Conservation (phyloP, 2,113 vertebrate species). For the Gnathonemus echidnorhynchus region DNA sequence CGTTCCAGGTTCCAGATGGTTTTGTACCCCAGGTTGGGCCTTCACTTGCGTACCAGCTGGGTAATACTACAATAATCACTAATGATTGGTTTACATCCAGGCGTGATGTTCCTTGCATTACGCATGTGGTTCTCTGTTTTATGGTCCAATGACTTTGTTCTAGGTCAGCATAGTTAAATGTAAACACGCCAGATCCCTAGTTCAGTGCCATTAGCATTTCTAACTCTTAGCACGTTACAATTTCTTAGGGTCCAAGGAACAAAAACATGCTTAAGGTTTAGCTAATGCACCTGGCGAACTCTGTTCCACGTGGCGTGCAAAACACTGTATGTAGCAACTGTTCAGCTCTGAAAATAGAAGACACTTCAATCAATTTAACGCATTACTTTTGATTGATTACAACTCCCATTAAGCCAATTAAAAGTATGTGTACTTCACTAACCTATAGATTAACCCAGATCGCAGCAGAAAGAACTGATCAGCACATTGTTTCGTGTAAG, state of each 20-base stretch:
- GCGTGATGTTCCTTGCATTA: not conserved
- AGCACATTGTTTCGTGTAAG: not conserved
- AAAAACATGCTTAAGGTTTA: not conserved
- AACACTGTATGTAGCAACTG: not conserved
- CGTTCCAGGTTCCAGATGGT: not conserved
- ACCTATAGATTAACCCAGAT: slow-evolving; percentile 11
- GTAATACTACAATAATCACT: not conserved
- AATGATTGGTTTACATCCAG: not conserved
- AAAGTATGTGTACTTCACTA: slow-evolving; percentile 18
- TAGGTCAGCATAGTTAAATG: not conserved
- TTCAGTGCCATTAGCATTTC: not conserved
- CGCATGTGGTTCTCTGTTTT: not conserved
- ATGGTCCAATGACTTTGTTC: not conserved
- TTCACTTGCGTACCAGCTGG: not conserved
- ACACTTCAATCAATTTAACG: slow-evolving; percentile 13
- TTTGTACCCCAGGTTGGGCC: not conserved
- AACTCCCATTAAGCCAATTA: slow-evolving; percentile 21
- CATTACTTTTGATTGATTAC: slow-evolving; percentile 19
- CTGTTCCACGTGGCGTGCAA: not conserved
- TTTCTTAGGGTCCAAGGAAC: not conserved
- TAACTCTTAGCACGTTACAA: not conserved
- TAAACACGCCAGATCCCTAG: not conserved
- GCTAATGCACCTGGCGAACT: not conserved
- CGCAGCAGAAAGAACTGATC: not conserved
- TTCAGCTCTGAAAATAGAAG: not conserved